Evolutionary conservation across 2,113 vertebrate genomes (phyloP).

Genomic region (Carlito syrichta): DNA sequence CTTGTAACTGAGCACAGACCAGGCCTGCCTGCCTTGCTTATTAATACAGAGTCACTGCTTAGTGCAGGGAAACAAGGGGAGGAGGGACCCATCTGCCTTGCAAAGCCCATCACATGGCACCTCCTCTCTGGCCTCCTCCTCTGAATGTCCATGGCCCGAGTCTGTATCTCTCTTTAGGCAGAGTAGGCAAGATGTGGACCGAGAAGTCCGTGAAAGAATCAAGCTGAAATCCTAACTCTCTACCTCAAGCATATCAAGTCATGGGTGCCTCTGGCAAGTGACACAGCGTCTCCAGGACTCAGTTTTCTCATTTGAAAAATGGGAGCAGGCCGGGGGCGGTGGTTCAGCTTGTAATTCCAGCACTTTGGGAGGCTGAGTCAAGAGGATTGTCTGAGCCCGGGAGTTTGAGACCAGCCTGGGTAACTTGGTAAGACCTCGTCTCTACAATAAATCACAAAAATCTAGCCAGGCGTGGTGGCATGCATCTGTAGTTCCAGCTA

Average conservation of each 20-base stretch:
- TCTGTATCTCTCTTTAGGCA: neutral
- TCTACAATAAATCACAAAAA: too few species aligned
- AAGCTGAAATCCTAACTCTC: neutral
- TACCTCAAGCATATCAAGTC: neutral
- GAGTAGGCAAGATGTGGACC: neutral
- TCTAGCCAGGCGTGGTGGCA: too few species aligned
- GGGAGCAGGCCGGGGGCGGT: too few species aligned
- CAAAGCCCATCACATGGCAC: neutral
- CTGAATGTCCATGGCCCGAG: rapidly evolving
- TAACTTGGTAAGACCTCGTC: too few species aligned
- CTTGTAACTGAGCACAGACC: neutral
- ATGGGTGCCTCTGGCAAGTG: neutral
- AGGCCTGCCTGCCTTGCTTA: neutral
- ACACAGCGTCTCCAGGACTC: neutral
- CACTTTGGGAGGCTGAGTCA: too few species aligned
- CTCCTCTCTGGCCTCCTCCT: neutral
- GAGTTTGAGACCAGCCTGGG: too few species aligned
- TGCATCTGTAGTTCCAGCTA: too few species aligned
- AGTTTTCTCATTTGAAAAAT: neutral
- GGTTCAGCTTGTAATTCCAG: too few species aligned
- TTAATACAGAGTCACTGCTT: neutral
- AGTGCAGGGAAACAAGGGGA: rapidly evolving
- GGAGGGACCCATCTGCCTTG: neutral
- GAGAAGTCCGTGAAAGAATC: neutral
- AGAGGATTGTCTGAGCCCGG: too few species aligned